A percentile compares a stretch with the other conserved stretches of the same genome.
phyloP scores from a whole-genome alignment of 2,888 invertebrate species.

The Meloe dianella region DNA sequence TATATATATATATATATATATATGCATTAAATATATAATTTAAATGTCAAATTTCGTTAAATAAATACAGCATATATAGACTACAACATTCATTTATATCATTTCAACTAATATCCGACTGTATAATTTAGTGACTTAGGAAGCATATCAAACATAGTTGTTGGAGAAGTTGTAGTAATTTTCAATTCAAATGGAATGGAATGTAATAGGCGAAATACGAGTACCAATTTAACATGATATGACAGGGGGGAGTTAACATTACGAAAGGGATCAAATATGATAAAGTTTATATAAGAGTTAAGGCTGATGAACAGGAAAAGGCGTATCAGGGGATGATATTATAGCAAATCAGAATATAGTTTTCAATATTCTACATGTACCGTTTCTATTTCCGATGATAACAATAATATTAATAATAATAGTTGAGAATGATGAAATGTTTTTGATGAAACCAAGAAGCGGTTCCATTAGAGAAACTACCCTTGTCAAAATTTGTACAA shows the following conservation, averaged over 20 bases:
- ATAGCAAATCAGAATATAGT: no score
- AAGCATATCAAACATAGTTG: background rate
- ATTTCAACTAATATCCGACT: background rate
- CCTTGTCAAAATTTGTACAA: no score
- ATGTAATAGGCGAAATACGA: constrained; percentile 25
- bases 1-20: no score
- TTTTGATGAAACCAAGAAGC: no score
- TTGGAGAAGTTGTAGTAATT: constrained; percentile 3
- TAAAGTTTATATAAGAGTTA: constrained; percentile 21
- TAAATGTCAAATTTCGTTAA: background rate
- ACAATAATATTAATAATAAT: no score
- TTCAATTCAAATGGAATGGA: constrained; percentile 28
- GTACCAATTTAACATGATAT: constrained; percentile 22
- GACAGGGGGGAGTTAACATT: constrained; percentile 29
- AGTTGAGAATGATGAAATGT: no score
- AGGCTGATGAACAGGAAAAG: background rate
- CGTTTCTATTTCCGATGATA: no score
- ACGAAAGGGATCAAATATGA: constrained; percentile 20
- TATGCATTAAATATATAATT: no score
- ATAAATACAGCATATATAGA: background rate
- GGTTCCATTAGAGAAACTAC: no score
- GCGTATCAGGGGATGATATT: background rate
- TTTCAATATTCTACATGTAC: no score
- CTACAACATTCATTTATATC: no score
- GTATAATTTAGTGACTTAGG: background rate